Base-by-base conservation (phyloP, 2,888 invertebrate species). In the Metopia argyrocephala region DNA sequence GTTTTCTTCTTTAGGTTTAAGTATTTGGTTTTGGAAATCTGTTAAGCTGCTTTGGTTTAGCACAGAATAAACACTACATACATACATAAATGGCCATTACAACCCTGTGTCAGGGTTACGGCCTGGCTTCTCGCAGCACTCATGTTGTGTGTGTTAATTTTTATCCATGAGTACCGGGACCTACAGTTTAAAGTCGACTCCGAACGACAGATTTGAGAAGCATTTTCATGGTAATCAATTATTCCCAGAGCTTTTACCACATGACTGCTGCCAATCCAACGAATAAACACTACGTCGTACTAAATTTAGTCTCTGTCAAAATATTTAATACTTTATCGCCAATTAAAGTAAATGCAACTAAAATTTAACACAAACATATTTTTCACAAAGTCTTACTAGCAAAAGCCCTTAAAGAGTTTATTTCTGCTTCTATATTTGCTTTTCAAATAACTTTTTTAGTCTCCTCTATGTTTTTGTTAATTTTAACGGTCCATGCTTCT, bases 291-390 rank as follows among this genome's bases (percentile, higher is more conserved):
- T 12, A 31, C 20, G 31, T 31, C 31, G 18, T 18, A 57, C 31
- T 59, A 31, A 25, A 61, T 61, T 61, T 61, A 61, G 45, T 61
- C 25, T 21, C 61, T 6, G 61, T 61, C 23, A 64, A 64, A 28
- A 64, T 64, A 48, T 64, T 64, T 20, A 50, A 48, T 3, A 64
- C 64, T 64, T 64, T 61, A 7, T 28, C 50, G 28, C 50, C 50
- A 4, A 64, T 50, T 64, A 64, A 50, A 50, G 5, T 62, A 62
- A 4, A 12, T 62, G 46, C 9, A 62, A 62, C 23, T 46, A 25
- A 61, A 61, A 61, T 61, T 48, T 50, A 46, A 61, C 45, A 31
- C 15, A 31, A 31, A 31, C 5, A 6, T 31, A 6, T 31, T 31
- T 31, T 6, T 5, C 9, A n/a, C 23, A 6, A 46, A 38, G 5